phyloP scores from a whole-genome alignment of 2,113 vertebrate species.

The Haemorhous mexicanus region DNA sequence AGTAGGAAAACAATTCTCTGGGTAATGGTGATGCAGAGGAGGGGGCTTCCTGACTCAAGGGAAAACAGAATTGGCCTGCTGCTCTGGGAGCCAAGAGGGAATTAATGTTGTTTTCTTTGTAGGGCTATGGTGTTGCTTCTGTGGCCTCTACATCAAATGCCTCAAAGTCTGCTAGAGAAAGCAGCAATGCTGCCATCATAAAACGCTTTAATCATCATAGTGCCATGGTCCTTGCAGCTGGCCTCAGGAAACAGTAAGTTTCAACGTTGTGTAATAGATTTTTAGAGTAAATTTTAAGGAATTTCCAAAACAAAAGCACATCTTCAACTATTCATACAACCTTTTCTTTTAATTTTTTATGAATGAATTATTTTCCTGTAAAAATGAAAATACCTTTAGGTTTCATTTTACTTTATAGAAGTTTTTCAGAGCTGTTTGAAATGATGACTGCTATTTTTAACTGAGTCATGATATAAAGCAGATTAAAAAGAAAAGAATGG shows the following conservation, averaged over 20 bases:
- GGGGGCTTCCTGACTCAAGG: not conserved
- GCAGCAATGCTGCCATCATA: slow-evolving; percentile 95
- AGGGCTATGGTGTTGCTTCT: slow-evolving; percentile 89
- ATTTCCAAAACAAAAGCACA: not conserved
- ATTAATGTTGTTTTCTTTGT: slow-evolving; percentile 25
- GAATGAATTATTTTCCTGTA: not conserved
- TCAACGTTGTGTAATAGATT: not conserved
- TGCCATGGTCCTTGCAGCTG: slow-evolving; percentile 97
- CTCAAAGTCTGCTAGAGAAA: slow-evolving; percentile 88
- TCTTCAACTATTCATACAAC: not conserved
- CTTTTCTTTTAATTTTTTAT: not conserved
- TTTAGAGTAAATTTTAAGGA: not conserved
- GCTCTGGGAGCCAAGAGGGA: not conserved
- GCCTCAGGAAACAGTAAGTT: slow-evolving; percentile 89
- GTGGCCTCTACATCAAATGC: slow-evolving; percentile 82
- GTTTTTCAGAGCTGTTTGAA: not conserved
- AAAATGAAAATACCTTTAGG: not conserved
- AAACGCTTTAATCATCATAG: slow-evolving; percentile 99
- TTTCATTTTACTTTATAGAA: not conserved
- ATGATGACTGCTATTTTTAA: not conserved
- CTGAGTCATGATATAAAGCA: not conserved
- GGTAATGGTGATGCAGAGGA: not conserved
- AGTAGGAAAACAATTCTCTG: not conserved
- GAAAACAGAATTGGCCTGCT: not conserved
- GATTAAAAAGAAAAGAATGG: not conserved